phyloP scores from a whole-genome alignment of 2,888 invertebrate species.

The Epirrita christyi region DNA sequence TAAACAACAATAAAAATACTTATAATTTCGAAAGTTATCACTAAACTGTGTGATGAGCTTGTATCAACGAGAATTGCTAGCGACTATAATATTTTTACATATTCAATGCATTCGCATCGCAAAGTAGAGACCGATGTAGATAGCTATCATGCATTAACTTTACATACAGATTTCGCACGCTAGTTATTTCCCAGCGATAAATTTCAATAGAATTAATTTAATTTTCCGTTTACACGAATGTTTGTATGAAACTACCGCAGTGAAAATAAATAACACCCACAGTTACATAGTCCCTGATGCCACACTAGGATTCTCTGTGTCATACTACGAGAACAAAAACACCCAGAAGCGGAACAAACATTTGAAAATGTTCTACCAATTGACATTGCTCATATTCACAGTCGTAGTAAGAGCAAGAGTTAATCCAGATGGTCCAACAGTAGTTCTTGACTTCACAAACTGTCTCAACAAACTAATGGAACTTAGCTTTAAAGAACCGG shows the following conservation, averaged over 20 bases:
- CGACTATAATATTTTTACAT: background rate
- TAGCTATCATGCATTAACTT: conserved; percentile 37
- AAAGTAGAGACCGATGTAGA: conserved; percentile 54
- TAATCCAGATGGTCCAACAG: conserved; percentile 60
- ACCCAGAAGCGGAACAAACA: too few relatives aligned
- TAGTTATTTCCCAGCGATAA: conserved; percentile 9
- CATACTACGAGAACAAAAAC: too few relatives aligned
- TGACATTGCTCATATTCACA: conserved; percentile 36
- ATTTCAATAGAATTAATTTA: conserved; percentile 15
- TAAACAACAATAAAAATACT: too few relatives aligned
- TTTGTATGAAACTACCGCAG: conserved; percentile 24
- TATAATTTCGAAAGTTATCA: too few relatives aligned
- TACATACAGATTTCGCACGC: conserved; percentile 26
- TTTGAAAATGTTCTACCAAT: too few relatives aligned
- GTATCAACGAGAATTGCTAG: background rate
- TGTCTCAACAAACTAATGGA: conserved; percentile 59
- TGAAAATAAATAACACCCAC: too few relatives aligned
- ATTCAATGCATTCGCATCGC: conserved; percentile 22
- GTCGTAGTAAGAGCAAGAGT: conserved; percentile 39
- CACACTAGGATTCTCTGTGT: too few relatives aligned
- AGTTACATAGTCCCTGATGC: too few relatives aligned
- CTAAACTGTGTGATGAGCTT: too few relatives aligned
- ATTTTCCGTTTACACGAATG: conserved; percentile 17
- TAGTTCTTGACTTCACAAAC: conserved; percentile 55
- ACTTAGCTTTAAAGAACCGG: conserved; percentile 55